Evolutionary conservation across 2,797 vertebrate genomes (phyloP).

Genomic region (Dipus sagitta): DNA sequence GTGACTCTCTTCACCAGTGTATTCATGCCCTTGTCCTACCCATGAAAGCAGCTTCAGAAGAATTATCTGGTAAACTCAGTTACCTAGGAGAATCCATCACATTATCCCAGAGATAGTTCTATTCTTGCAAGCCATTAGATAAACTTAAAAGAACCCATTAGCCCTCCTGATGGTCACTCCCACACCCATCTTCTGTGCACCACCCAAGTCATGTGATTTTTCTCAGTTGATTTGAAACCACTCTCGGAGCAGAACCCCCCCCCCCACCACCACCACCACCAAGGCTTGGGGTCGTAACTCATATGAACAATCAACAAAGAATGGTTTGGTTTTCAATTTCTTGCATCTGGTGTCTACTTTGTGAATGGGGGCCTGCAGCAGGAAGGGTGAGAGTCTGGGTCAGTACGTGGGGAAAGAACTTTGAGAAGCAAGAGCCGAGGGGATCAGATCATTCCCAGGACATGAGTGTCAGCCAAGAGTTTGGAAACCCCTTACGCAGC

Average conservation of each 20-base stretch:
- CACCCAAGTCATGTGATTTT: background rate
- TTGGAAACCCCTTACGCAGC: background rate
- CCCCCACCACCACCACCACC: background rate
- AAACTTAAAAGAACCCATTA: constrained; percentile 83
- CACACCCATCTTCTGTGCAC: background rate
- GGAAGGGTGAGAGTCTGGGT: background rate
- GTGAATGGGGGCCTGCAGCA: background rate
- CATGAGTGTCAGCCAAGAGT: background rate
- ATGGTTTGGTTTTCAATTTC: background rate
- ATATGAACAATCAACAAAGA: constrained; percentile 6
- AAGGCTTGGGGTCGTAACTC: constrained; percentile 11
- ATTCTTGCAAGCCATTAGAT: constrained; percentile 81
- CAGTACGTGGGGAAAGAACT: background rate
- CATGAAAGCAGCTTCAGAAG: constrained; percentile 74
- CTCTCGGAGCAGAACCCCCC: background rate
- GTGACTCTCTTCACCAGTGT: constrained; percentile 57
- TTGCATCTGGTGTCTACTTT: constrained; percentile 34
- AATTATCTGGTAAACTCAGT: constrained; percentile 75
- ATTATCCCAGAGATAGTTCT: constrained; percentile 35
- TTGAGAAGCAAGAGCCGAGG: background rate
- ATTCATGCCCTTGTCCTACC: constrained; percentile 63
- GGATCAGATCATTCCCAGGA: background rate
- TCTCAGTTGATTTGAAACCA: constrained; percentile 62
- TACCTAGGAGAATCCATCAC: constrained; percentile 84
- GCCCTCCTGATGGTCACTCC: background rate